Evolutionary conservation across 2,797 vertebrate species (phyloP).

Genomic region (Rhinophrynus dorsalis): DNA sequence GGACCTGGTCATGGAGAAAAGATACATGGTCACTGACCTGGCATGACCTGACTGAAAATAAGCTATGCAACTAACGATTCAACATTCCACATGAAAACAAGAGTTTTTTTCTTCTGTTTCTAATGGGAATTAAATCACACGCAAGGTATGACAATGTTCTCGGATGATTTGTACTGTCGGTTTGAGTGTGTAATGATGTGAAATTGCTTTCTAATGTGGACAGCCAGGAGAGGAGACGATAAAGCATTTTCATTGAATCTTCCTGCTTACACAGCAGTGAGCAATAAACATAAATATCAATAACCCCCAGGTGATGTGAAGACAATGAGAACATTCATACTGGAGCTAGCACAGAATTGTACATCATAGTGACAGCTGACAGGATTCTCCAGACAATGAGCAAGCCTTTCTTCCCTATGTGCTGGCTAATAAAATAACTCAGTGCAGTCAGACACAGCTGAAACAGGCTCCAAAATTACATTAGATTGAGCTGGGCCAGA

Average conservation of each 20-base stretch:
- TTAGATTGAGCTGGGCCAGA: no score
- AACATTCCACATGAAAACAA: neutral
- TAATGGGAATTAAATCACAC: neutral
- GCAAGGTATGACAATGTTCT: neutral
- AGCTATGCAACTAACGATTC: no score
- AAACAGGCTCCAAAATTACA: no score
- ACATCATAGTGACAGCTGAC: neutral
- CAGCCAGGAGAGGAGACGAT: neutral
- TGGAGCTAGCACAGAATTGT: neutral
- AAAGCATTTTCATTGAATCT: conserved; percentile 2
- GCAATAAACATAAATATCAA: conserved; percentile 21
- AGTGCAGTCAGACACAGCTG: no score
- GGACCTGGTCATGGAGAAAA: no score
- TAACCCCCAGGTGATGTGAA: neutral
- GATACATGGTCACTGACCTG: no score
- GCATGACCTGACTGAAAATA: no score
- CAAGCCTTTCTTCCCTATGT: neutral
- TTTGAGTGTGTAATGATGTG: neutral
- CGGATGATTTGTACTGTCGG: neutral
- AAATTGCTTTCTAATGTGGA: neutral
- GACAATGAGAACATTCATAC: neutral
- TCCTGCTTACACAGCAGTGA: conserved; percentile 8
- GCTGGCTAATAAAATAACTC: neutral
- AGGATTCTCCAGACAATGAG: neutral
- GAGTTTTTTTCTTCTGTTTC: neutral